Base-by-base conservation (phyloP, 35 echinoderm and acorn worm genomes). In the Apostichopus japonicus region DNA sequence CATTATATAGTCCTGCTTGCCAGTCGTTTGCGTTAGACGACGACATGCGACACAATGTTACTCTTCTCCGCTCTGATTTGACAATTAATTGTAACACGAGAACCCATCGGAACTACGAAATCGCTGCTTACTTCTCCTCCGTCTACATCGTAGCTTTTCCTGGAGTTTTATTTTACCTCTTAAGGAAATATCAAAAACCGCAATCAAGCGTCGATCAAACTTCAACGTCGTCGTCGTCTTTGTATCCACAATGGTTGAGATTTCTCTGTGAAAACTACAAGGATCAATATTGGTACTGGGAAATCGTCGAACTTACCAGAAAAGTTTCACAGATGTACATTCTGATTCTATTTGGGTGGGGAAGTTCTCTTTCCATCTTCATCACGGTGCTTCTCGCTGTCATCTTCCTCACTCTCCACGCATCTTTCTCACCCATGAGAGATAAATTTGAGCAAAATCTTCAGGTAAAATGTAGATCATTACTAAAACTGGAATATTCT, bases 121-220 rank as follows among this genome's bases (percentile, higher is more conserved):
- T 51, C 3, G 80, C 92, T 23, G 82, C 92, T 14, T 86, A 93
- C 59, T 63, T 56, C 0, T n/a, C 62, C 4, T 86, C 80, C 24
- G 6, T 23, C n/a, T 93, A 93, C 62, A 83, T 93, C 10, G 65
- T 93, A 1, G 92, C 55, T 10, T 93, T 93, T 23, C 92, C 92
- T 53, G 6, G 78, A 14, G 54, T 21, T 4, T 15, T 93, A 17
- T 24, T 72, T 19, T 61, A 54, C 19, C 76, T 90, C 5, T 65
- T 94, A 13, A 70, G 77, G 93, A 90, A 59, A 8, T 52, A 16
- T 16, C 17, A 10, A 5, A 22, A 16, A 23, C 14, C 10, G 17
- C 5, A 19, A 15, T 0, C 5, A 10, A 19, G 70, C 17, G 14
- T 16, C 15, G 10, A 72, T 72, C 70, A 19, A 22, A 72, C 17